A percentile compares a stretch with the other conserved stretches of the same genome.
phyloP scores from a whole-genome alignment of 2,797 vertebrate species.

The Lepilemur ruficaudatus region DNA sequence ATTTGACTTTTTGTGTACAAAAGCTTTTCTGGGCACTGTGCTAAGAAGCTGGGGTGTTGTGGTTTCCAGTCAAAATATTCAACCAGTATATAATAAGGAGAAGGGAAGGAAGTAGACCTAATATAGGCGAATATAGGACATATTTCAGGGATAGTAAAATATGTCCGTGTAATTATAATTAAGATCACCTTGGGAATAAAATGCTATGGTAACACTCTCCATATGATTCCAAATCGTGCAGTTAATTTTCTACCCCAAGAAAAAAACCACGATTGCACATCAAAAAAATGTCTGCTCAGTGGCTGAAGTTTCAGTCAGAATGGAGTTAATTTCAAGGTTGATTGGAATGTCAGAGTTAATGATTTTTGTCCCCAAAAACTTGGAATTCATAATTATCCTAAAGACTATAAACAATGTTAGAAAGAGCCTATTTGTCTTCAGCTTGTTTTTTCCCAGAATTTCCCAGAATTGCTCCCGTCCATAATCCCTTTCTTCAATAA shows the following conservation, averaged over 20 bases:
- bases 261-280: slow-evolving; percentile 51
- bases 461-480: not conserved
- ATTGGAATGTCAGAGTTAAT: slow-evolving; percentile 72
- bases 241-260: slow-evolving; percentile 47
- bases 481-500: slow-evolving; percentile 9
- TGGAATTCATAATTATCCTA: slow-evolving; percentile 58
- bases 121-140: not conserved
- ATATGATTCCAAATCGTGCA: slow-evolving; percentile 37
- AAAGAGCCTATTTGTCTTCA: slow-evolving; percentile 46
- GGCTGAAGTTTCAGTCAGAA: slow-evolving; percentile 62
- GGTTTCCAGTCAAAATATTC: slow-evolving; percentile 47
- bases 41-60: slow-evolving; percentile 6
- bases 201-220: slow-evolving; percentile 41
- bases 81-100: not conserved
- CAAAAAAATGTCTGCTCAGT: slow-evolving; percentile 51
- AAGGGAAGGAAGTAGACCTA: not conserved
- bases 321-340: slow-evolving; percentile 70
- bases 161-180: slow-evolving; percentile 54
- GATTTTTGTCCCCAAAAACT: slow-evolving; percentile 58
- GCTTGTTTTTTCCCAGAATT: slow-evolving; percentile 27
- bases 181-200: slow-evolving; percentile 53
- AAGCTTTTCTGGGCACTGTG: not conserved
- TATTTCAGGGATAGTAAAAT: too few species aligned
- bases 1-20: not conserved
- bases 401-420: slow-evolving; percentile 44